A percentile compares a stretch with the other conserved stretches of the same genome.
Evolutionary conservation across 2,113 vertebrate species (phyloP).

Genomic region (Anoura caudifer): DNA sequence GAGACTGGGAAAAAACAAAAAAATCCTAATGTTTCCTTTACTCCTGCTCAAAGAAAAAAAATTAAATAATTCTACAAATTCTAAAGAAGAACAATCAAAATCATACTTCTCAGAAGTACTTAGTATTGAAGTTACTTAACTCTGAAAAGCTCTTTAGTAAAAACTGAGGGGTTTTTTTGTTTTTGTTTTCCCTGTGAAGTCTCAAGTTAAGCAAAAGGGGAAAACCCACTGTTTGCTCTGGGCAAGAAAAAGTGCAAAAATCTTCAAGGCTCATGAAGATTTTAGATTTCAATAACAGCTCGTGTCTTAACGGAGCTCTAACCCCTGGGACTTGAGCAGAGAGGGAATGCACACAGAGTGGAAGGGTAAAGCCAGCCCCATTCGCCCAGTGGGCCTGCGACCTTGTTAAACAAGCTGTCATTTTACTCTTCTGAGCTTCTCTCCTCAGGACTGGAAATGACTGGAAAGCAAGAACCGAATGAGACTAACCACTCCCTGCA

Average conservation of each 20-base stretch:
- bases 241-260: conserved; percentile 9
- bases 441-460: no score
- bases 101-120: background rate
- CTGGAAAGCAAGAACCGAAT: no score
- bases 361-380: no score
- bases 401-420: no score
- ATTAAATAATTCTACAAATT: background rate
- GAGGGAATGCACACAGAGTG: background rate
- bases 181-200: background rate
- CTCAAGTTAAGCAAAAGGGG: background rate
- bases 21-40: background rate
- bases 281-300: background rate
- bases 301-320: background rate
- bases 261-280: background rate
- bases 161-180: background rate
- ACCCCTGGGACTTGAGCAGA: background rate
- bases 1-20: background rate
- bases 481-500: no score
- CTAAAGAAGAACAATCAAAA: conserved; percentile 7
- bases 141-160: background rate
- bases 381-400: no score
- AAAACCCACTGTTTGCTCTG: background rate
- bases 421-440: no score
- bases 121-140: background rate
- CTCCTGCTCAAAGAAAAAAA: background rate